Evolutionary conservation across 2,888 invertebrate genomes (phyloP).

Genomic region (Pterostichus niger): DNA sequence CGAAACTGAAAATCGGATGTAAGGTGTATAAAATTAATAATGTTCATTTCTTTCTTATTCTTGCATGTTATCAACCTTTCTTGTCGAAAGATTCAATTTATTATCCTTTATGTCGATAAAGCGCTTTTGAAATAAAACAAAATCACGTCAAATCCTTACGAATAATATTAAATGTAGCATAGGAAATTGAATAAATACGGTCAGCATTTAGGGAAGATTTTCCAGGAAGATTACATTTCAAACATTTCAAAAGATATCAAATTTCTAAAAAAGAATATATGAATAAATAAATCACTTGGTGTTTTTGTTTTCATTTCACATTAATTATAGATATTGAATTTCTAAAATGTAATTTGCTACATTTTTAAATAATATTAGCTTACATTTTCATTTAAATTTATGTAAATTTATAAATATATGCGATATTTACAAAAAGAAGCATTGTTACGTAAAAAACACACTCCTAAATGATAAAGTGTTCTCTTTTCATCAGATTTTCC

Average conservation of each 20-base stretch:
- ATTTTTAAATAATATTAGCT: no score
- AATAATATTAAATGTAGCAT: constrained; percentile 28
- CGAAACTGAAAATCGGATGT: no score
- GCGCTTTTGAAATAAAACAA: constrained; percentile 38
- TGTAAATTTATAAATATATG: not conserved
- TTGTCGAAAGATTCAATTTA: not conserved
- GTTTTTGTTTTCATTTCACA: not conserved
- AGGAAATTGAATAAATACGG: constrained; percentile 24
- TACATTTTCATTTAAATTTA: no score
- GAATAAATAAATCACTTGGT: not conserved
- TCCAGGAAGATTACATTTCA: not conserved
- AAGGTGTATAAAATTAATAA: no score
- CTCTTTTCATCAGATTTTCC: constrained; percentile 22
- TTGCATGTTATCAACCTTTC: no score
- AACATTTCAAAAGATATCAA: no score
- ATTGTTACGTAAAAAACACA: constrained; percentile 10
- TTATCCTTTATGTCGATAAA: constrained; percentile 31
- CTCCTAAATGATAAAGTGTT: constrained; percentile 29
- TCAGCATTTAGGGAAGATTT: not conserved
- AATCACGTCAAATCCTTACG: constrained; percentile 36
- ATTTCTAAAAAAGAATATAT: not conserved
- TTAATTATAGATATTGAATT: not conserved
- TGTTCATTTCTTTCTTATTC: no score
- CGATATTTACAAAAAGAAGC: constrained; percentile 6
- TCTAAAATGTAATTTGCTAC: not conserved